Base-by-base conservation (phyloP, 2,888 invertebrate species). In the Ecliptopera silaceata region DNA sequence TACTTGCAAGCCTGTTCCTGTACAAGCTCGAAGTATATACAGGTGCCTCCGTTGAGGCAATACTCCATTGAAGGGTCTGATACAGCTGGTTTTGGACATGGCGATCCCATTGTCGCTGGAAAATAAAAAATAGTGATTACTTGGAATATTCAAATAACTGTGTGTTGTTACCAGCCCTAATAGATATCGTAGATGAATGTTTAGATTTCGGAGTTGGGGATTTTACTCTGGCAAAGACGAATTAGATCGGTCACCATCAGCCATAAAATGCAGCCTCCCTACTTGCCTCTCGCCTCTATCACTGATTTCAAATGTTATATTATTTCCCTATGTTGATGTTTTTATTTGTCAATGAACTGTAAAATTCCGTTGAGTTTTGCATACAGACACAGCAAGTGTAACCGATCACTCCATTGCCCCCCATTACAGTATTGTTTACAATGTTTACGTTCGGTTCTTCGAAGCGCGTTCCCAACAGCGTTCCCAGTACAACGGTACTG, bases 1-100 rank as follows among this genome's bases (percentile, higher is more conserved):
- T 91, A 97, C 97, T 94, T 95, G 95, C 97, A 97, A 84, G 95
- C 95, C 82, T 94, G 94, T 91, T 95, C 95, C 82, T 94, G 93
- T 77, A 97, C 94, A 74, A 94, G 93, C 84, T 94, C 93, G 88
- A 96, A 95, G 88, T 94, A 95, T 84, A 94, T 93, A 91, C 97
- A 97, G 68, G 95, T 95, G 82, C 97, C 97, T 76, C 96, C 96
- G 84, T 97, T 97, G 85, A 96, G 94, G 92, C 97, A 97, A 88
- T 94, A 97, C 69, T 55, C 59, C 59, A 93, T 94, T 69, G 94
- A 86, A 17, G 91, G 91, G 62, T 88, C 92, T 68, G 57, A 57
- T 26, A 57, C 48, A 12, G 57, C 57, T 45, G 93, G 88, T 91
- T 94, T 93, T 60, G 94, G 94, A 84, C 95, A 95, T 64, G 93